Percentiles rank a stretch among this genome's conserved stretches.
Conservation (phyloP, 2,888 invertebrate species). For the Archaeoteleia sp. region DNA sequence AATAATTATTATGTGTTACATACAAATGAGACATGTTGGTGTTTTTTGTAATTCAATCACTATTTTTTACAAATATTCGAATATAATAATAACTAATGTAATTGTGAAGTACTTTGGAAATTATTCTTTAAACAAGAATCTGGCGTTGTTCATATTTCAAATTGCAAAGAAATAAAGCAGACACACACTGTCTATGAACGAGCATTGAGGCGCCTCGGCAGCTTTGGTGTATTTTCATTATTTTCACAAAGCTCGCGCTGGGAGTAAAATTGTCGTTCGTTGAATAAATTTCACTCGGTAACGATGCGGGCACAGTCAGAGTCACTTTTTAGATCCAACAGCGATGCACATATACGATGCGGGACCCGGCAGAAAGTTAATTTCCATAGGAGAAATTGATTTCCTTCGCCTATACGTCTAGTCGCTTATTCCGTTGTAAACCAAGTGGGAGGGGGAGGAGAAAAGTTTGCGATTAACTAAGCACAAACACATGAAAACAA, state of each 20-base stretch:
- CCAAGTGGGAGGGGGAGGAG: neutral
- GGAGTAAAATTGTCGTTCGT: constrained; percentile 45
- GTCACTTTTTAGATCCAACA: constrained; percentile 43
- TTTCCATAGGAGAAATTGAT: constrained; percentile 52
- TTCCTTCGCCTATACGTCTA: constrained; percentile 23
- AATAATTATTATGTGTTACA: too few species aligned
- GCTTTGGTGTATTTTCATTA: constrained; percentile 48
- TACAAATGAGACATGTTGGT: too few species aligned
- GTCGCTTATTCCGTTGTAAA: constrained; percentile 19
- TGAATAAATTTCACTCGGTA: constrained; percentile 48
- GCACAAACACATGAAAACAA: too few species aligned
- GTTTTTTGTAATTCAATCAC: too few species aligned
- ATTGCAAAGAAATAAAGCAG: constrained; percentile 27
- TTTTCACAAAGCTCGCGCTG: constrained; percentile 28
- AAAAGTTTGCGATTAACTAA: constrained; percentile 10
- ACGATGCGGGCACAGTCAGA: constrained; percentile 46
- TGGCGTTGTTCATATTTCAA: too few species aligned
- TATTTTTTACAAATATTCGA: too few species aligned
- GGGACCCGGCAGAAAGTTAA: constrained; percentile 52
- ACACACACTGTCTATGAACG: constrained; percentile 19
- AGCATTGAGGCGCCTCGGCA: constrained; percentile 19
- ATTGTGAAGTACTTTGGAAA: too few species aligned
- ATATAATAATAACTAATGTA: too few species aligned
- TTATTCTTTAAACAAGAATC: too few species aligned
- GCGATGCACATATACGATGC: constrained; percentile 36